A percentile compares a stretch with the other conserved stretches of the same genome.
phyloP scores from a whole-genome alignment of 2,113 vertebrate species.

The Nothobranchius kuhntae region DNA sequence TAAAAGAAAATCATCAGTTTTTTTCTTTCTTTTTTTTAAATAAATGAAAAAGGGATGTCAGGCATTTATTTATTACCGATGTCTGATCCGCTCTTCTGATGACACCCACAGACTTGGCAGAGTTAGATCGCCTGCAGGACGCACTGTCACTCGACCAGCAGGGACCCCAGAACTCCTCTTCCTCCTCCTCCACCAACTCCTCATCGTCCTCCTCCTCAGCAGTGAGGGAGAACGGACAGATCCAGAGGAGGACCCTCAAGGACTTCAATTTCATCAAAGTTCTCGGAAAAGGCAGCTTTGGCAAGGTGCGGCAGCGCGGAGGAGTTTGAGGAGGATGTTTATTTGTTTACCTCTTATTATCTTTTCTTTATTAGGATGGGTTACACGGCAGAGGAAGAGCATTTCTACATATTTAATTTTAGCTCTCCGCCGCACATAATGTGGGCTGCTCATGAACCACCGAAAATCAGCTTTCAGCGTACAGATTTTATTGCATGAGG shows the following conservation, averaged over 20 bases:
- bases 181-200: conserved; percentile 77
- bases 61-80: conserved; percentile 18
- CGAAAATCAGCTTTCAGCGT: not conserved
- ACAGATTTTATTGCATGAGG: not conserved
- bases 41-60: not conserved
- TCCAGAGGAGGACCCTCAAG: conserved; percentile 88
- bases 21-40: not conserved
- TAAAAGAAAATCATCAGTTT: too few relatives aligned
- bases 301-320: conserved; percentile 84
- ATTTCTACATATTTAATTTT: not conserved
- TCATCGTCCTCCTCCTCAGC: conserved; percentile 81
- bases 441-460: not conserved
- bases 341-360: conserved; percentile 30
- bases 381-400: conserved; percentile 6
- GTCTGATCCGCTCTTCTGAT: conserved; percentile 41
- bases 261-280: conserved; percentile 99
- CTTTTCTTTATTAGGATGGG: not conserved
- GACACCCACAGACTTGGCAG: conserved; percentile 85
- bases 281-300: conserved; percentile 98
- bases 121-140: conserved; percentile 93
- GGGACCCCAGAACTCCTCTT: conserved; percentile 86
- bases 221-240: conserved; percentile 90
- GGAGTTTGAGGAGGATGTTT: conserved; percentile 13
- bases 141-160: conserved; percentile 91
- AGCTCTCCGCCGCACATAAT: not conserved